These are phyloP conservation scores for Octodon degus DNA, from an alignment of 2,113 vertebrate genomes.

Conservation along the genomic window DNA sequence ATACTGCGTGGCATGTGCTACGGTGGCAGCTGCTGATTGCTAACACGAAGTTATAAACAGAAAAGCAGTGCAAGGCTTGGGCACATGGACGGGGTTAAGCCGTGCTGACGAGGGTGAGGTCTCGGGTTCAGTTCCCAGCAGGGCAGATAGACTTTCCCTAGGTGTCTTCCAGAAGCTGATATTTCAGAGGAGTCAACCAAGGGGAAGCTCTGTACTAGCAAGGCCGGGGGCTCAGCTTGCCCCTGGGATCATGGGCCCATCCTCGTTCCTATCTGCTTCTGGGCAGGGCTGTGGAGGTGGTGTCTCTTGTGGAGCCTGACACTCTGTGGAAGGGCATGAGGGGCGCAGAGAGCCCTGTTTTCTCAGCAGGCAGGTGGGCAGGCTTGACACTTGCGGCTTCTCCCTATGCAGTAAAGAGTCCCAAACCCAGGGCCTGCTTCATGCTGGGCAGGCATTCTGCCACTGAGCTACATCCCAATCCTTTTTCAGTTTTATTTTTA, in stretches of 20 bases:
- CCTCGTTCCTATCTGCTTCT: not conserved
- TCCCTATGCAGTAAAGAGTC: not conserved
- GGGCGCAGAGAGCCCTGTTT: not conserved
- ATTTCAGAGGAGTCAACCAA: not conserved
- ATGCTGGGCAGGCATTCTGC: not conserved
- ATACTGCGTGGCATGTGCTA: rapidly evolving
- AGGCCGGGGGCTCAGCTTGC: not conserved
- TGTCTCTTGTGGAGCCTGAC: rapidly evolving
- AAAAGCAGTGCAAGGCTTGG: not conserved
- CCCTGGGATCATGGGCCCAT: not conserved
- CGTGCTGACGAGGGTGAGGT: not conserved
- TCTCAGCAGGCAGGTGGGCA: not conserved
- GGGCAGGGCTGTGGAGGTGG: not conserved
- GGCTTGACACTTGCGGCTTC: no score
- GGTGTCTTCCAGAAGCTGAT: not conserved
- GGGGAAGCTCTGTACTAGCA: not conserved
- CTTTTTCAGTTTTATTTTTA: not conserved
- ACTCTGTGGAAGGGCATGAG: not conserved
- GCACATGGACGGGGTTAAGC: not conserved
- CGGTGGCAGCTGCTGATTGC: not conserved
- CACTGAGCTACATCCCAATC: not conserved
- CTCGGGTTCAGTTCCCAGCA: not conserved
- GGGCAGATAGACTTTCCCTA: not conserved
- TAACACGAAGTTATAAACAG: not conserved
- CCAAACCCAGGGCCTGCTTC: not conserved